phyloP scores from a whole-genome alignment of 2,113 vertebrate genomes.

The Aramus guarauna region DNA sequence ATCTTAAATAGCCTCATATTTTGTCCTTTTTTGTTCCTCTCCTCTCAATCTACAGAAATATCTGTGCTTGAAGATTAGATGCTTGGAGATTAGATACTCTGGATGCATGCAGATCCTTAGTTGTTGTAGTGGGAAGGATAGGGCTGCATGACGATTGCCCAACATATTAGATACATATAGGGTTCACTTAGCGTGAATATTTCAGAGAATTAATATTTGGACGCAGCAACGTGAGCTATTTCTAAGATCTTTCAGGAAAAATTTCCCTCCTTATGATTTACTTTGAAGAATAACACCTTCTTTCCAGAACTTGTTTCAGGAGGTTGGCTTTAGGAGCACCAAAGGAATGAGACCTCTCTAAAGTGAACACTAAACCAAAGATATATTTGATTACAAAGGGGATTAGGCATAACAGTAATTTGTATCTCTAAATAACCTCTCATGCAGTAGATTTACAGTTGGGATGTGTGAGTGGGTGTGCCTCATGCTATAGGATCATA shows the following conservation, averaged over 20 bases:
- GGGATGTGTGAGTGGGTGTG: not conserved
- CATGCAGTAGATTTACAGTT: conserved; percentile 30
- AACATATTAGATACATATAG: not conserved
- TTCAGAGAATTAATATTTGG: not conserved
- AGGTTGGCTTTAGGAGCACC: conserved; percentile 47
- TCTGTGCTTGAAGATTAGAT: not conserved
- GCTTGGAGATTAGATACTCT: not conserved
- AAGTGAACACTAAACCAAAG: conserved; percentile 41
- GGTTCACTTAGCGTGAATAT: not conserved
- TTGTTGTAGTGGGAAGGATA: not conserved
- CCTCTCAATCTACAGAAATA: not conserved
- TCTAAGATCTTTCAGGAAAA: conserved; percentile 1
- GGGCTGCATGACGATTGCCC: not conserved
- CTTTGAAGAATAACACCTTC: not conserved
- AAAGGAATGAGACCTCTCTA: conserved; percentile 29
- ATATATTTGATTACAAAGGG: conserved; percentile 55
- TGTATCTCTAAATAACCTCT: conserved; percentile 57
- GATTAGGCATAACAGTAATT: conserved; percentile 43
- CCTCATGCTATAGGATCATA: not conserved
- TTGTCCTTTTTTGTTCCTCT: not conserved
- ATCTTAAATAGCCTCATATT: not conserved
- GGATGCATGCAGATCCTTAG: not conserved
- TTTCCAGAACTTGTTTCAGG: conserved; percentile 31
- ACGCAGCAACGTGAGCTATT: not conserved
- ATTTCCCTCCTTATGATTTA: not conserved